Percentiles rank a stretch among this genome's conserved stretches.
Evolutionary conservation across 2,888 invertebrate species (phyloP).

Genomic region (Germaria angustata): DNA sequence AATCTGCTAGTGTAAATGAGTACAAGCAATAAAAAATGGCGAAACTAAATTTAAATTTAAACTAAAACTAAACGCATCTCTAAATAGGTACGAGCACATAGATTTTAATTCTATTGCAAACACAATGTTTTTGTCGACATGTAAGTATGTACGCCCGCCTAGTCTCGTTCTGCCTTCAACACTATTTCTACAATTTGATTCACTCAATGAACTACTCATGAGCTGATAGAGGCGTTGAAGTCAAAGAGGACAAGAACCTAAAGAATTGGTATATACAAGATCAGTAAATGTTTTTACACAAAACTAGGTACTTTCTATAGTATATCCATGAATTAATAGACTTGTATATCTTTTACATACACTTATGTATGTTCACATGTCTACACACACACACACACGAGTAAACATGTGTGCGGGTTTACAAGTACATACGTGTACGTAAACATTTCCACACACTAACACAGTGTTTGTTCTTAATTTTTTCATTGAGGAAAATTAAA

Average conservation of each 20-base stretch:
- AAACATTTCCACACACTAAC: not conserved
- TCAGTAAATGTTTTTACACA: constrained; percentile 16
- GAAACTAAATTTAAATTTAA: constrained; percentile 51
- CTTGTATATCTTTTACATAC: not conserved
- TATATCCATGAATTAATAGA: constrained; percentile 4
- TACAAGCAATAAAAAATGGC: constrained; percentile 13
- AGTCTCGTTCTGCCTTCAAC: constrained; percentile 4
- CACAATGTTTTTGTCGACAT: not conserved
- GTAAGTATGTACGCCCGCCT: not conserved
- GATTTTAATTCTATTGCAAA: constrained; percentile 31
- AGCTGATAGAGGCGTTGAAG: not conserved
- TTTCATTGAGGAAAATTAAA: constrained; percentile 33
- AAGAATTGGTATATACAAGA: constrained; percentile 35
- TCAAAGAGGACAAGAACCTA: constrained; percentile 45
- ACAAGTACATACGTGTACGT: not conserved
- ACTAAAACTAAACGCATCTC: constrained; percentile 42
- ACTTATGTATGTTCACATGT: not conserved
- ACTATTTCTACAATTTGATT: not conserved
- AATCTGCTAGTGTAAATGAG: not conserved
- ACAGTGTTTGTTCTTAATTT: not conserved
- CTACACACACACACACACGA: too few relatives aligned
- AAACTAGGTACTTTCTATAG: not conserved
- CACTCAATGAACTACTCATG: constrained; percentile 24
- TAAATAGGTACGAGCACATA: constrained; percentile 9
- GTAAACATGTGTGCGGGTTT: too few relatives aligned